A percentile compares a stretch with the other conserved stretches of the same genome.
These are phyloP conservation scores for Noctua janthina DNA, from an alignment of 2,888 invertebrate genomes.

Conservation along the genomic window DNA sequence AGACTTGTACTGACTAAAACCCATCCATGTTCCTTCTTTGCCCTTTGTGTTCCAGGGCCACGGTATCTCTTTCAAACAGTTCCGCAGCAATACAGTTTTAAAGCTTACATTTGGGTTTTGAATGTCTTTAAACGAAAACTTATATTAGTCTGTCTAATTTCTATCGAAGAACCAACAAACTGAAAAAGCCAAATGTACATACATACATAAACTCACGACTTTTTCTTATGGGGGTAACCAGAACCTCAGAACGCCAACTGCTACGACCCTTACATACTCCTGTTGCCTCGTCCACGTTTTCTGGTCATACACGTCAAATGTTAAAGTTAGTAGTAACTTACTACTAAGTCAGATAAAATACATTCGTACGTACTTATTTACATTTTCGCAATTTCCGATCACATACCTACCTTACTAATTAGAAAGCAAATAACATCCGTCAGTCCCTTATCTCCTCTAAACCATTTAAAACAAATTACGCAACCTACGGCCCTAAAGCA, in stretches of 20 bases:
- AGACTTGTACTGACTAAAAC: too few species aligned
- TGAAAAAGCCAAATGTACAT: background rate
- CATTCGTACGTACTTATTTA: background rate
- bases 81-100: background rate
- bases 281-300: background rate
- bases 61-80: too few species aligned
- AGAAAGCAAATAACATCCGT: constrained; percentile 19
- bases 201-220: background rate
- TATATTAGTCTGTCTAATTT: background rate
- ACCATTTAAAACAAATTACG: constrained; percentile 55
- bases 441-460: constrained; percentile 18
- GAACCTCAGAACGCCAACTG: background rate
- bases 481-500: constrained; percentile 25
- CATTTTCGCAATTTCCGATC: background rate
- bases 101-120: background rate
- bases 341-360: background rate
- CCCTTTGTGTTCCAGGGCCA: too few species aligned
- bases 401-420: background rate
- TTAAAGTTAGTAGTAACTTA: too few species aligned
- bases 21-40: too few species aligned
- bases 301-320: background rate
- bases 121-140: background rate
- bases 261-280: background rate
- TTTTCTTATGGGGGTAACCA: background rate
- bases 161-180: background rate